Percentiles rank a stretch among this genome's conserved stretches.
These are phyloP conservation scores for Microplitis deprimator DNA, from an alignment of 2,888 invertebrate genomes.

Conservation along the genomic window DNA sequence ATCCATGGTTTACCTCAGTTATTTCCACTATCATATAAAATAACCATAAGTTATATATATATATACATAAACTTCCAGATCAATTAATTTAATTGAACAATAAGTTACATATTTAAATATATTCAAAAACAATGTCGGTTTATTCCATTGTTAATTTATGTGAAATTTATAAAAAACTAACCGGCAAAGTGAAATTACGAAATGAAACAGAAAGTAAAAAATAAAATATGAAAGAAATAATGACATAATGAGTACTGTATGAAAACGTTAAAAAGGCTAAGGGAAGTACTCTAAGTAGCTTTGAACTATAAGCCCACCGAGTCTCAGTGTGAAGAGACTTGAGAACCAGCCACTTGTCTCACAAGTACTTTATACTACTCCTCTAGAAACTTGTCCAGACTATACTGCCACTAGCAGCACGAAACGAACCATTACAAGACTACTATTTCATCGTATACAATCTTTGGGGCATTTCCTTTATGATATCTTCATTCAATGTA, in stretches of 20 bases:
- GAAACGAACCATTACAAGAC: slow-evolving; percentile 50
- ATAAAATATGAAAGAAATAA: slow-evolving; percentile 38
- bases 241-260: slow-evolving; percentile 51
- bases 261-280: slow-evolving; percentile 40
- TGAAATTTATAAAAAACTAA: background rate
- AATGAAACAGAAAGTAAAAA: background rate
- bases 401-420: slow-evolving; percentile 33
- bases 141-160: background rate
- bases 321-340: slow-evolving; percentile 52
- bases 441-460: slow-evolving; percentile 45
- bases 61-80: background rate
- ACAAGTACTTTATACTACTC: slow-evolving; percentile 57
- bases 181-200: background rate
- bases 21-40: slow-evolving; percentile 18
- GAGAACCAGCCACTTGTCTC: slow-evolving; percentile 58
- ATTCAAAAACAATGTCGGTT: too few species aligned
- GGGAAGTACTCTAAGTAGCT: slow-evolving; percentile 49
- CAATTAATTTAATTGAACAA: background rate
- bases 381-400: slow-evolving; percentile 50
- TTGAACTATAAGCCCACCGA: slow-evolving; percentile 51
- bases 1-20: slow-evolving; percentile 26
- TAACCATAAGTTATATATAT: background rate
- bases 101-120: background rate
- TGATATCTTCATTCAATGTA: background rate
- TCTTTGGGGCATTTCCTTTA: slow-evolving; percentile 33